Evolutionary conservation across 2,113 vertebrate genomes (phyloP).

Genomic region (Thinocorus orbignyianus): DNA sequence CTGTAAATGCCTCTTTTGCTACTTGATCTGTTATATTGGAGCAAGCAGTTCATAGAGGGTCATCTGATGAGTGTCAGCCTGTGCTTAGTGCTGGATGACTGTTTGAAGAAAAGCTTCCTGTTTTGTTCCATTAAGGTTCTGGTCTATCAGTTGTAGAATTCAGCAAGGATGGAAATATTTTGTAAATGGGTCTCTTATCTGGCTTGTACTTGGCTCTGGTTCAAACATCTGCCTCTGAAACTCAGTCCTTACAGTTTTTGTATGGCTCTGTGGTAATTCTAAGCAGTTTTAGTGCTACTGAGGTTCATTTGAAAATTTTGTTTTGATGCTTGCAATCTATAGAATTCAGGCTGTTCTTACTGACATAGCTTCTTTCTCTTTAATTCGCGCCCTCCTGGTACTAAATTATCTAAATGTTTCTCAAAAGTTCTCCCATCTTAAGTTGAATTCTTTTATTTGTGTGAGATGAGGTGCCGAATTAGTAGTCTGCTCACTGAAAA

Average conservation of each 20-base stretch:
- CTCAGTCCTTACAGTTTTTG: background rate
- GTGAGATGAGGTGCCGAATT: background rate
- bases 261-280: background rate
- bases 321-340: background rate
- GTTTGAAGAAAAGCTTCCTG: slow-evolving; percentile 34
- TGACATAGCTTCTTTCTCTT: background rate
- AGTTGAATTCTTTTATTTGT: background rate
- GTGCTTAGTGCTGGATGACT: background rate
- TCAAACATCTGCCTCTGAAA: slow-evolving; percentile 20
- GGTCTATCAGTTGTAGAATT: background rate
- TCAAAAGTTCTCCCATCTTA: background rate
- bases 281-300: background rate
- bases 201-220: background rate
- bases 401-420: background rate
- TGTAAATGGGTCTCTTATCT: slow-evolving; percentile 40
- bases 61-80: slow-evolving; percentile 25
- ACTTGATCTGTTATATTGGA: background rate
- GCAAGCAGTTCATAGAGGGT: background rate
- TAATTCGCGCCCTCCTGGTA: background rate
- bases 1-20: background rate
- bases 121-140: slow-evolving; percentile 30
- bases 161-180: background rate
- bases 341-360: background rate
- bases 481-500: background rate
- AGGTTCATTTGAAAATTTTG: background rate